Evolutionary conservation across 2,888 invertebrate species (phyloP), one percentile per base, ranked within the genome.

Genomic region (Erebia ligea): DNA sequence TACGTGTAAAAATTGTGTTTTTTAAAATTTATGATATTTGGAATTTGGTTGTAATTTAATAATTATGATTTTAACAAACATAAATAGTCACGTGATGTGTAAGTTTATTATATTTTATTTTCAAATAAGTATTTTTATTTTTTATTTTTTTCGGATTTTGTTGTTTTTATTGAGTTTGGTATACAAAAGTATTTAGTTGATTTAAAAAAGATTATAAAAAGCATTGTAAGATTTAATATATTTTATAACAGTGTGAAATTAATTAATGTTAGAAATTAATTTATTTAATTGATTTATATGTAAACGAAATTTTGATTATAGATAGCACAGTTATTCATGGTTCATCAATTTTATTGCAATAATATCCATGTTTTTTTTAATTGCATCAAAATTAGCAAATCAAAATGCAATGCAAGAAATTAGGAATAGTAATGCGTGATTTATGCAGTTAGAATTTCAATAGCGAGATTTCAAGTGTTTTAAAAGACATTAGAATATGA

Each of bases 101-200:
- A 13, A 5, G 68, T 19, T 13, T 65, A 52, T 69, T 25, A 67
- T 69, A 50, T 50, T 48, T n/a, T 19, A 15, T 10, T 11, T n/a
- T 65, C 11, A 21, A 57, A 61, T 50, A 15, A 34, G 34, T 34
- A 25, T 25, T 25, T 25, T 3, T 25, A 2, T 3, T 25, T 34
- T 6, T 34, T 15, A 48, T 15, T 15, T n/a, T n/a, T n/a, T n/a
- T 48, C 5, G 48, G 5, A 15, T 48, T 3, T 11, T 13, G 25
- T 25, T 34, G 34, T 34, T 34, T 34, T 34, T 34, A 3, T 3
- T 25, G 3, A 25, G 25, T 25, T 25, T 25, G 25, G 25, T 3
- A 25, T 25, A 25, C 1, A 25, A 25, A 34, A 34, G 1, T 34
- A 34, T 34, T 34, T 34, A 50, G n/a, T 6, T 13, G 5, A 50